Base-by-base conservation (phyloP, 2,888 invertebrate genomes). In the Dioctria linearis region DNA sequence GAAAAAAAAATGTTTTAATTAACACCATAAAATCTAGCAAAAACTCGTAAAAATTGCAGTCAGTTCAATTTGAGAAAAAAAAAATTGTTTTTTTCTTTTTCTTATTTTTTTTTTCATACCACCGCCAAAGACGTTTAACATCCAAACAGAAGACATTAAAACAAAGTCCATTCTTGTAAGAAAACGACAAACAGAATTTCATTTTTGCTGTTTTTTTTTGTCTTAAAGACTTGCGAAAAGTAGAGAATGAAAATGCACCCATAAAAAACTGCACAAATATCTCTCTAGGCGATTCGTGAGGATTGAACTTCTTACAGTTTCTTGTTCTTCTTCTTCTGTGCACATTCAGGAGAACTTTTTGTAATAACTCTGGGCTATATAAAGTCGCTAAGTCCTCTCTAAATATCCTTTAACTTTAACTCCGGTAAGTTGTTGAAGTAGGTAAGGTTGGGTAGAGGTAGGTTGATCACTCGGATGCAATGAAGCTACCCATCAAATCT, bases 221-320 rank as follows among this genome's bases (percentile, higher is more conserved):
- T 25, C 37, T 61, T 25, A 13, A 39, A 39, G 61, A 39, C 4
- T 39, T 61, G 61, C 61, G 39, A 61, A 25, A 61, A 39, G 61
- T 61, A 61, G 4, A 61, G 54, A 61, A 61, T 61, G 39, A 61
- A 61, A 4, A 13, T 61, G 61, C 13, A 61, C 61, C 5, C 25
- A 25, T 25, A 25, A 61, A 61, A 61, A 54, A 61, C 61, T 80
- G 37, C 13, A 66, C 66, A 63, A 66, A 82, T 80, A 82, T 79
- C 66, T 81, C 83, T 82, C 71, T 80, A 84, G 83, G 81, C 80
- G 71, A 79, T 82, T 82, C 80, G 81, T 81, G 84, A 82, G 80
- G 65, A 80, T 25, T 80, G 63, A 49, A 66, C 61, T 61, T 61
- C 61, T 61, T 61, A 37, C 61, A 61, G 5, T 61, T 61, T 25